Percentiles rank a stretch among this genome's conserved stretches.
Conservation (phyloP, 2,888 invertebrate species). For the Eupithecia subumbrata region DNA sequence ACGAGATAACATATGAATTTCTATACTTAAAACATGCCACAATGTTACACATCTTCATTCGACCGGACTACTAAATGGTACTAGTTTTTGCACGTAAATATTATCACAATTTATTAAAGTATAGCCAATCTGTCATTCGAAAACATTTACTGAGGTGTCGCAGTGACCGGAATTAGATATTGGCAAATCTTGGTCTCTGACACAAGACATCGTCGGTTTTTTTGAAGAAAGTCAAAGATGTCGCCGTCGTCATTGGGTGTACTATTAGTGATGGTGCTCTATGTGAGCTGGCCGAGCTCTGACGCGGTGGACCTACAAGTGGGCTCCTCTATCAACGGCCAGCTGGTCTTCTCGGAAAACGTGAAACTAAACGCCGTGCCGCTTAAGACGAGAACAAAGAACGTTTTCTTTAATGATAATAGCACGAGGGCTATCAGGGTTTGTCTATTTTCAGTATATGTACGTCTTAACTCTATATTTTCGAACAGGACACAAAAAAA, state of each 20-base stretch:
- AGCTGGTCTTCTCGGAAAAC: slow-evolving; percentile 59
- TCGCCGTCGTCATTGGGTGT: slow-evolving; percentile 27
- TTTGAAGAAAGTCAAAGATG: slow-evolving; percentile 20
- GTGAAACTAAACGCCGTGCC: slow-evolving; percentile 66
- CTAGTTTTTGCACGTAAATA: background rate
- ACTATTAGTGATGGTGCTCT: slow-evolving; percentile 39
- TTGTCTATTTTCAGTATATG: slow-evolving; percentile 10
- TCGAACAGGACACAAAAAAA: background rate
- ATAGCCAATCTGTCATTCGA: background rate
- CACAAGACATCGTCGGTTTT: background rate
- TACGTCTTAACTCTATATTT: background rate
- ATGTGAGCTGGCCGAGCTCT: slow-evolving; percentile 13
- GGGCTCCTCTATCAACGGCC: slow-evolving; percentile 57
- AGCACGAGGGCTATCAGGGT: slow-evolving; percentile 64
- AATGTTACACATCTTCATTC: background rate
- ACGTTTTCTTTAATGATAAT: slow-evolving; percentile 68
- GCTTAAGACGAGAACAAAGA: slow-evolving; percentile 62
- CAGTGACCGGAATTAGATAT: background rate
- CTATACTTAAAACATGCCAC: background rate
- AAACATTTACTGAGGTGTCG: background rate
- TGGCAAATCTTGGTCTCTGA: background rate
- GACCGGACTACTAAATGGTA: background rate
- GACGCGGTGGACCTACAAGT: slow-evolving; percentile 57
- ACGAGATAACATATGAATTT: background rate
- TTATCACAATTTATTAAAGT: background rate